A percentile compares a stretch with the other conserved stretches of the same genome.
Conservation (phyloP, 2,888 invertebrate genomes). For the Chymomyza procnemis region DNA sequence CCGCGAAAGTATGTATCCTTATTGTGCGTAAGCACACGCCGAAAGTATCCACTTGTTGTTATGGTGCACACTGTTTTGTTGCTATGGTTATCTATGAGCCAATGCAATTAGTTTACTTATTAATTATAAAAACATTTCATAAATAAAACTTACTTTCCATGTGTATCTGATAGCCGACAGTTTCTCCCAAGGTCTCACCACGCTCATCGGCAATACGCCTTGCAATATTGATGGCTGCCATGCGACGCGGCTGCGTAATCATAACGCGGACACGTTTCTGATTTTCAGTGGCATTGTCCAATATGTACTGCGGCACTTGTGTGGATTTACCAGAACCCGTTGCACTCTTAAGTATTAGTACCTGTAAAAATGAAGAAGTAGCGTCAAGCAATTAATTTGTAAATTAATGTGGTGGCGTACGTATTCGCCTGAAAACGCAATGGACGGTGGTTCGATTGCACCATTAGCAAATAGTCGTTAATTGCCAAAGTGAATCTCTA, state of each 20-base stretch:
- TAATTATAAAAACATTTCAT: neutral
- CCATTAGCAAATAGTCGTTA: no score
- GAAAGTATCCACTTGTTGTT: slow-evolving; percentile 77
- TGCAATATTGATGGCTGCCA: slow-evolving; percentile 93
- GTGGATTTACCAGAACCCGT: slow-evolving; percentile 98
- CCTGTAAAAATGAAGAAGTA: slow-evolving; percentile 78
- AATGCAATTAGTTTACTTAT: neutral
- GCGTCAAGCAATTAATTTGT: neutral
- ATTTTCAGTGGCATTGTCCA: slow-evolving; percentile 84
- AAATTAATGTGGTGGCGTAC: slow-evolving; percentile 62
- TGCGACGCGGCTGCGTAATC: slow-evolving; percentile 94
- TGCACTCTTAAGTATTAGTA: slow-evolving; percentile 88
- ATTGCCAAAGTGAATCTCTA: no score
- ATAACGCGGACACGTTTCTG: slow-evolving; percentile 88
- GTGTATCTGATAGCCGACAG: slow-evolving; percentile 93
- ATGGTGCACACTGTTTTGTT: slow-evolving; percentile 69
- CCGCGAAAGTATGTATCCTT: slow-evolving; percentile 74
- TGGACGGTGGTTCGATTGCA: no score
- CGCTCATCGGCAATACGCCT: slow-evolving; percentile 89
- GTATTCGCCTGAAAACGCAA: no score
- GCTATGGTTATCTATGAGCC: slow-evolving; percentile 64
- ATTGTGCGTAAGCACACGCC: slow-evolving; percentile 92
- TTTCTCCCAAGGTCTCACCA: slow-evolving; percentile 83
- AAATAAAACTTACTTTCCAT: slow-evolving; percentile 83
- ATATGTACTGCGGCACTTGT: slow-evolving; percentile 94